Conservation (phyloP, 2,113 vertebrate genomes). For the Eupsittula cactorum region DNA sequence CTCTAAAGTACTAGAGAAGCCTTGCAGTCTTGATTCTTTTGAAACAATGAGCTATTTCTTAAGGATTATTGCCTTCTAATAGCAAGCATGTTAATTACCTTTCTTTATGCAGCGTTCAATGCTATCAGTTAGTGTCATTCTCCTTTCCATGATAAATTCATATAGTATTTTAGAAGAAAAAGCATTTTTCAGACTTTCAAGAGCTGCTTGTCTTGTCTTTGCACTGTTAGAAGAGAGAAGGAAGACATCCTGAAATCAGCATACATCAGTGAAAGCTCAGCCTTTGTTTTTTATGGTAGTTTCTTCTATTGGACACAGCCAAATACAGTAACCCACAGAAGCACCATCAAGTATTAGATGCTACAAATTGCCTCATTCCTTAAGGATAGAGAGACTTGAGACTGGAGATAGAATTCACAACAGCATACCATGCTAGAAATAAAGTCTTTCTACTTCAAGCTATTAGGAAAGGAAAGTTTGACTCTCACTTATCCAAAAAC, state of each 20-base stretch:
- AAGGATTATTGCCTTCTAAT: not conserved
- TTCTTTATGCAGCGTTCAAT: slow-evolving; percentile 97
- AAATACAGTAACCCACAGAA: not conserved
- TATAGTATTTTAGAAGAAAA: slow-evolving; percentile 92
- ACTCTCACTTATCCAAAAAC: not conserved
- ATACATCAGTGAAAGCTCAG: not conserved
- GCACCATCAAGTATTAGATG: not conserved
- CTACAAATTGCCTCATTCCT: not conserved
- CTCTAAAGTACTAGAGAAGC: not conserved
- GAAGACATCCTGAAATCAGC: not conserved
- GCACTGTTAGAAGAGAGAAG: slow-evolving; percentile 78
- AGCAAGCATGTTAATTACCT: slow-evolving; percentile 76
- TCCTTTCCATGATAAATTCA: slow-evolving; percentile 93
- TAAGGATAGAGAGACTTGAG: not conserved
- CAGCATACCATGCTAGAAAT: not conserved
- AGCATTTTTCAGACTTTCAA: slow-evolving; percentile 91
- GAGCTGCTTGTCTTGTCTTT: slow-evolving; percentile 92
- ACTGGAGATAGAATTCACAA: not conserved
- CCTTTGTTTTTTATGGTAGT: not conserved
- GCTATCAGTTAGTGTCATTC: slow-evolving; percentile 95
- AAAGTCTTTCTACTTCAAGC: not conserved
- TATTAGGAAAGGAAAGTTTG: not conserved
- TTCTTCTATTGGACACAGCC: not conserved
- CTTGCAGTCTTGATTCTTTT: not conserved
- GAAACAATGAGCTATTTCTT: not conserved